phyloP scores from a whole-genome alignment of 2,888 invertebrate species.

The Paralinhomoeus sp. region DNA sequence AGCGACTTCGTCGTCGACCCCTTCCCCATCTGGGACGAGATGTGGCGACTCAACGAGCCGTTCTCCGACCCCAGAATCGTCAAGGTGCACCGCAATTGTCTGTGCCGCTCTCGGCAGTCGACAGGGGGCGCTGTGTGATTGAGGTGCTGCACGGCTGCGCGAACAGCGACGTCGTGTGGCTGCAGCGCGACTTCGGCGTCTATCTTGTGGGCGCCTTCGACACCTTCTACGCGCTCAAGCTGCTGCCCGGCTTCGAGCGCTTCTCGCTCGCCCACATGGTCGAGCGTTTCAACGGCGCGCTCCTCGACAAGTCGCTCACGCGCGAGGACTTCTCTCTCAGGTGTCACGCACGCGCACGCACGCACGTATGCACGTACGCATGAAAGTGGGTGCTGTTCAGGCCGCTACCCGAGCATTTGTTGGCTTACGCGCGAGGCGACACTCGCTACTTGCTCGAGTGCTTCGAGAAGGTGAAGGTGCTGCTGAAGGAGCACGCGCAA shows the following conservation, averaged over 20 bases:
- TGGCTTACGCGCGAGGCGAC: conserved; percentile 67
- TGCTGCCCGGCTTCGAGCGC: conserved; percentile 43
- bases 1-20: conserved; percentile 74
- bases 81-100: conserved; percentile 40
- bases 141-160: conserved; percentile 77
- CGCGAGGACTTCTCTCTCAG: conserved; percentile 80
- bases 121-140: conserved; percentile 1
- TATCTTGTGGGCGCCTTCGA: conserved; percentile 94
- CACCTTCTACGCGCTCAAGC: conserved; percentile 62
- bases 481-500: conserved; percentile 31
- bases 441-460: conserved; percentile 81
- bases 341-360: too few species aligned
- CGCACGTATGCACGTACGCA: too few species aligned
- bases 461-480: conserved; percentile 52
- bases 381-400: conserved; percentile 28
- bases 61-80: conserved; percentile 69
- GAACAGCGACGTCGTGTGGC: conserved; percentile 62
- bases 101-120: too few species aligned
- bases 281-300: conserved; percentile 48
- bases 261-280: conserved; percentile 43
- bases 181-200: conserved; percentile 77
- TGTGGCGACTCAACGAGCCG: conserved; percentile 57
- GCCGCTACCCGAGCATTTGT: conserved; percentile 55
- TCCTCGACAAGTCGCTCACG: conserved; percentile 69
- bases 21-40: conserved; percentile 51